Base-by-base conservation (phyloP, 2,888 invertebrate genomes). In the Halocaridina rubra region DNA sequence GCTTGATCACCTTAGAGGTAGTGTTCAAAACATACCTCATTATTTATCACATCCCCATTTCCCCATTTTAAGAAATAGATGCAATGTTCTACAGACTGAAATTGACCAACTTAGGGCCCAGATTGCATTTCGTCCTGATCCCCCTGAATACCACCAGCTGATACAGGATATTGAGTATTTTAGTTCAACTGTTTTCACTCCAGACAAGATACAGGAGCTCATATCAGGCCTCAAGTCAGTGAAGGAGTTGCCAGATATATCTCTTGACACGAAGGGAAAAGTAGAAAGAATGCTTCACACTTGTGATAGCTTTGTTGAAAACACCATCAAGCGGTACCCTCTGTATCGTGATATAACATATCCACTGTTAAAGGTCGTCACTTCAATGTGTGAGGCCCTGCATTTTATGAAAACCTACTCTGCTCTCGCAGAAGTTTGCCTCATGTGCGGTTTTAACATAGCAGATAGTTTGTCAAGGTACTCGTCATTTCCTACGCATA, bases 331-430 rank as follows among this genome's bases (percentile, higher is more conserved):
- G 16, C 89, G 90, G 32, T 91, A 90, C 86, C 89, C 93, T 2
- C 93, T 93, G n/a, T 97, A 96, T 90, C 95, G 95, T 0, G 97
- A 97, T 90, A 92, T 97, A 77, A 93, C 95, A 0, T 93, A 94
- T 85, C 96, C 96, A 0, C 91, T 97, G 22, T 92, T 95, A 74
- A 92, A 93, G 80, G 94, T 95, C 0, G 90, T 84, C 10, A 74
- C 84, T 19, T 67, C 86, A 29, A 78, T 78, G 10, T 84, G 84
- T 59, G 84, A 85, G 30, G 78, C 86, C 5, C 30, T 88, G 13
- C 69, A 81, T 16, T 33, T 86, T 13, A 30, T 84, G 29, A 61
- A 32, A n/a, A 39, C 77, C 29, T 71, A 82, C 46, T 39, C 76
- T 10, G 24, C 19, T 22, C n/a, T 76, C 3, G 39, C 53, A 46